Evolutionary conservation across 2,888 invertebrate genomes (phyloP), one percentile per base, ranked within the genome.

Genomic region (Suillia variegata): DNA sequence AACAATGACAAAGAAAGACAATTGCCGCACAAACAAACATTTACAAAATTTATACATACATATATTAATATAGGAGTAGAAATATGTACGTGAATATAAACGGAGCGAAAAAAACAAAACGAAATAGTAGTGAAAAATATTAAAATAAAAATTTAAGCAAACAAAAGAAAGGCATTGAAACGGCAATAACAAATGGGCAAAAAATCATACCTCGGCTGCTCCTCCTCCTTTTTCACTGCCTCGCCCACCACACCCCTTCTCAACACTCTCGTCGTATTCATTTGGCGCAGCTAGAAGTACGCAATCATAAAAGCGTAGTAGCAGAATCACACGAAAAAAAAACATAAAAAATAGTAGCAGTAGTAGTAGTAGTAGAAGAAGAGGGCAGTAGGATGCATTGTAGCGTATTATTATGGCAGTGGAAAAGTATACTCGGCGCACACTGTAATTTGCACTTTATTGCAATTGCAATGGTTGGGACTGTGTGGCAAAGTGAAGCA

Each of bases 121-220:
- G 26, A 6, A 26, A 6, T 26, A 10, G 26, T 26, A 26, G 26
- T 26, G 54, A 51, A n/a, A 57, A 60, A 62, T 52, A 58, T 58
- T 55, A 52, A 62, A 58, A 62, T 52, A 33, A 59, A 33, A 57
- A 59, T 45, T 58, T 56, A 58, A 59, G 54, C 62, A 62, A 64
- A 57, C 58, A 62, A 62, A 62, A 61, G 65, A 61, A 65, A 63
- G 62, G 62, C 65, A 65, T 65, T 63, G 62, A 65, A 65, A 63
- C 62, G 61, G 62, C 56, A 57, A 54, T 59, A 20, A 31, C 26
- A 33, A 49, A 45, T 45, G 13, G 45, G n/a, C n/a, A 45, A 45
- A 45, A 45, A 38, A 56, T 13, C 34, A 49, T 22, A 12, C n/a
- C 8, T 34, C 33, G 47, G 17, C 4, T 18, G 52, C 15, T 3